phyloP scores from a whole-genome alignment of 1,140 invertebrate genomes.

The Akabosia matsudoensis region DNA sequence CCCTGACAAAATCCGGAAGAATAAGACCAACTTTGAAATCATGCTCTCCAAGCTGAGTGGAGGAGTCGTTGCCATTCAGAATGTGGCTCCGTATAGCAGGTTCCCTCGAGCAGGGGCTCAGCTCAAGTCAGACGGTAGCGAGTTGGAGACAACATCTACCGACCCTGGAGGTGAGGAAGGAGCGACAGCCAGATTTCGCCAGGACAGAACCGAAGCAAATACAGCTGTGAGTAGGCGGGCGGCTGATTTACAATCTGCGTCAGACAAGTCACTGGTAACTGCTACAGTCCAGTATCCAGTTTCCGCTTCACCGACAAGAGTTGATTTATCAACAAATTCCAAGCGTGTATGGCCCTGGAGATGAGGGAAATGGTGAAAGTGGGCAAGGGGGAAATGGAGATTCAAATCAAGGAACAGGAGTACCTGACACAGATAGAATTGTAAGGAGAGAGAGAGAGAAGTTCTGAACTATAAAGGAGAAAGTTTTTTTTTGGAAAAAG shows the following conservation, averaged over 20 bases:
- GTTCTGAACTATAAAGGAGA: background rate
- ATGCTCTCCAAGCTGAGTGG: conserved; percentile 41
- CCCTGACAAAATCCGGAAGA: conserved; percentile 32
- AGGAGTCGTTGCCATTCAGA: conserved; percentile 34
- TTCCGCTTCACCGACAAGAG: conserved; percentile 10
- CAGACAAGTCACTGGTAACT: conserved; percentile 41
- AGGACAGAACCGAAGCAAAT: background rate
- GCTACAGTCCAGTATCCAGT: conserved; percentile 42
- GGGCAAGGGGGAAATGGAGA: background rate
- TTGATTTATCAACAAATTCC: conserved; percentile 36
- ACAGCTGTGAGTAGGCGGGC: background rate
- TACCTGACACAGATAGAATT: conserved; percentile 12
- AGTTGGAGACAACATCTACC: background rate
- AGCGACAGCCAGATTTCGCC: background rate
- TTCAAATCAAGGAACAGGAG: too few relatives aligned
- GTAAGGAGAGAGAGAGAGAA: background rate
- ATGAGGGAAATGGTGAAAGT: background rate
- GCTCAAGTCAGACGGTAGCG: background rate
- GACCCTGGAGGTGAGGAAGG: background rate
- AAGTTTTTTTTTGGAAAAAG: too few relatives aligned
- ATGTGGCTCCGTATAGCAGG: background rate
- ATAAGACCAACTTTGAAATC: conserved; percentile 35
- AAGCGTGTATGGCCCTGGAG: background rate
- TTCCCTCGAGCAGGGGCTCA: background rate
- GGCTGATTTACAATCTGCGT: conserved; percentile 14